Conservation (phyloP, 2,113 vertebrate genomes). For the Chlorodrepanis virens region DNA sequence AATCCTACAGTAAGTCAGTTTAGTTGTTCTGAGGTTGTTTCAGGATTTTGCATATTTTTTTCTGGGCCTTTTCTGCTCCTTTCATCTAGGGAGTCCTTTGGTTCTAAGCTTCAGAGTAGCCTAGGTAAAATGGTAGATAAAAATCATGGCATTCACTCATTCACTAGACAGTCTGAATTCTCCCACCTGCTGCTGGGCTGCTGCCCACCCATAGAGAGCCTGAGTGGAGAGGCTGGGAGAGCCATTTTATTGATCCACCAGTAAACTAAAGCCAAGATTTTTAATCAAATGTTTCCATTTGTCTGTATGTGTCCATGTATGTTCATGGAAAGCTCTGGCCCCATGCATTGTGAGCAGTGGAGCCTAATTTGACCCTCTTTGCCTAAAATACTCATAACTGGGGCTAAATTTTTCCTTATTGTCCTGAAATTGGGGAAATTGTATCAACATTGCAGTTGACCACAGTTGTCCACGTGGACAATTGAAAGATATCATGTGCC, state of each 20-base stretch:
- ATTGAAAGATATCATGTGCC: rapidly evolving
- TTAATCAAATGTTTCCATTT: background rate
- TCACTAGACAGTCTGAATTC: background rate
- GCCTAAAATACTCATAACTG: background rate
- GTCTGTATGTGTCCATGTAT: rapidly evolving
- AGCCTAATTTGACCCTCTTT: background rate
- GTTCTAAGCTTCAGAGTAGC: background rate
- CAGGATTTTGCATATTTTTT: background rate
- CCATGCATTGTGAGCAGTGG: rapidly evolving
- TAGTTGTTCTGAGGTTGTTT: constrained; percentile 10
- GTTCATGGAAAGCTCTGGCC: background rate
- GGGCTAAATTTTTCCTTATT: background rate
- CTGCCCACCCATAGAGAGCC: background rate
- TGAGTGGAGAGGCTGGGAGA: background rate
- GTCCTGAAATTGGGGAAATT: background rate
- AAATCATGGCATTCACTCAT: background rate
- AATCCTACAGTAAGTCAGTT: constrained; percentile 59
- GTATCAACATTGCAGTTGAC: background rate
- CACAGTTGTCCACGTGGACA: background rate
- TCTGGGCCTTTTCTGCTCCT: background rate
- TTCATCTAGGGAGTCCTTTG: background rate
- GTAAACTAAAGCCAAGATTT: background rate
- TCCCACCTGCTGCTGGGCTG: background rate
- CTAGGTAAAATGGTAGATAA: background rate
- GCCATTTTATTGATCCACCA: background rate